A percentile compares a stretch with the other conserved stretches of the same genome.
Conservation (phyloP, 1,140 invertebrate genomes). For the Coptotermes formosanus region DNA sequence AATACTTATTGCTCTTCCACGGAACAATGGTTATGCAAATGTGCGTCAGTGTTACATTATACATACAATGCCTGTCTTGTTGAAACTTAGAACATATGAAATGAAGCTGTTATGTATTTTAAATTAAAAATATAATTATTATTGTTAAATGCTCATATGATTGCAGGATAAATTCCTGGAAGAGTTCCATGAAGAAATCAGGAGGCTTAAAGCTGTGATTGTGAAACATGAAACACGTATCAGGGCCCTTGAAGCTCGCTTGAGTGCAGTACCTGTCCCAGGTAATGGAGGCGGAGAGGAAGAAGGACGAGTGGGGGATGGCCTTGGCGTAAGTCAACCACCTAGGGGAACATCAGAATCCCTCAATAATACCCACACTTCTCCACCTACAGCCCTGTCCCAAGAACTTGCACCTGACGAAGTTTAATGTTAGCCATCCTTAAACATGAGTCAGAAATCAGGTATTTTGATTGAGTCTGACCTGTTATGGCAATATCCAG, state of each 20-base stretch:
- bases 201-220: slow-evolving; percentile 89
- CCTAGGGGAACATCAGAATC: background rate
- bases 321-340: slow-evolving; percentile 18
- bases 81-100: background rate
- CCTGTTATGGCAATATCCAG: background rate
- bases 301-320: slow-evolving; percentile 26
- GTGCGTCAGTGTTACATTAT: too few relatives aligned
- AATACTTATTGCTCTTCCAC: too few relatives aligned
- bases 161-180: slow-evolving; percentile 66
- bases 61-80: too few relatives aligned
- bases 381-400: background rate
- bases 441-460: background rate
- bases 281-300: background rate
- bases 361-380: slow-evolving; percentile 22
- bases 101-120: background rate
- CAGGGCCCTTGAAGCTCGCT: slow-evolving; percentile 63
- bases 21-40: too few relatives aligned
- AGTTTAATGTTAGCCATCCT: slow-evolving; percentile 29
- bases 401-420: slow-evolving; percentile 33
- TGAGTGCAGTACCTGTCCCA: slow-evolving; percentile 37
- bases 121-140: too few relatives aligned
- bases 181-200: slow-evolving; percentile 81
- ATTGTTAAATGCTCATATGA: background rate
- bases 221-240: slow-evolving; percentile 93
- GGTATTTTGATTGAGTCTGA: background rate